A percentile compares a stretch with the other conserved stretches of the same genome.
These are phyloP conservation scores for Ormyrus thymus DNA, from an alignment of 2,888 invertebrate genomes.

Conservation along the genomic window DNA sequence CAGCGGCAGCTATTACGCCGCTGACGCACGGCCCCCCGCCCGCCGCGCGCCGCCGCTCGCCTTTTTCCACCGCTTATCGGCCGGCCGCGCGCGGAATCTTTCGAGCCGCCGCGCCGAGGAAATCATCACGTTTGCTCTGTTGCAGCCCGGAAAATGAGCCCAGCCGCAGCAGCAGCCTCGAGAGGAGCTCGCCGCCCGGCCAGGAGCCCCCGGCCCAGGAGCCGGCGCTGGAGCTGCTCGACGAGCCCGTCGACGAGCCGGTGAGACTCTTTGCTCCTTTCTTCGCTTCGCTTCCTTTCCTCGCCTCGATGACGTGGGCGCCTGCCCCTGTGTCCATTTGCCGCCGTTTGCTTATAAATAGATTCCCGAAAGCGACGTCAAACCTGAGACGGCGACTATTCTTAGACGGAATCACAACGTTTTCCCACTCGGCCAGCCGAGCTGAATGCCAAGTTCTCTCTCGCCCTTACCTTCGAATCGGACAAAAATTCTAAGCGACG, in stretches of 20 bases:
- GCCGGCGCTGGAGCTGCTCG: constrained; percentile 65
- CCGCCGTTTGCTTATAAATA: constrained; percentile 42
- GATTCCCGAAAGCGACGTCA: constrained; percentile 33
- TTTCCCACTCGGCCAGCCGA: constrained; percentile 5
- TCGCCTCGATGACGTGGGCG: neutral
- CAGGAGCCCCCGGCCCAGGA: constrained; percentile 40
- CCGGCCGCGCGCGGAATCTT: neutral
- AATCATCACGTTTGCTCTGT: neutral
- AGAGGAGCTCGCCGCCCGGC: too few relatives aligned
- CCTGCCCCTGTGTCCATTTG: constrained; percentile 45
- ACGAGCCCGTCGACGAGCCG: constrained; percentile 69
- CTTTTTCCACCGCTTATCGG: too few relatives aligned
- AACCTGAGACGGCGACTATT: constrained; percentile 5
- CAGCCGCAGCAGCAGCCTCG: neutral
- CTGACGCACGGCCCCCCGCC: too few relatives aligned
- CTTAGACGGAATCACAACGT: constrained; percentile 36
- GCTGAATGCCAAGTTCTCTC: constrained; percentile 22
- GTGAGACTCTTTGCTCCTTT: constrained; percentile 59
- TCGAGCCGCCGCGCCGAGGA: neutral
- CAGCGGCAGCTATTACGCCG: neutral
- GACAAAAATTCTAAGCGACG: neutral
- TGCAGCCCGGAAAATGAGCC: constrained; percentile 28
- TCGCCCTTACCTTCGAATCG: constrained; percentile 19
- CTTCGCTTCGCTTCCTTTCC: neutral
- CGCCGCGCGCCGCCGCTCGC: too few relatives aligned